Conservation (phyloP, 1,140 invertebrate genomes). For the Portunus trituberculatus region DNA sequence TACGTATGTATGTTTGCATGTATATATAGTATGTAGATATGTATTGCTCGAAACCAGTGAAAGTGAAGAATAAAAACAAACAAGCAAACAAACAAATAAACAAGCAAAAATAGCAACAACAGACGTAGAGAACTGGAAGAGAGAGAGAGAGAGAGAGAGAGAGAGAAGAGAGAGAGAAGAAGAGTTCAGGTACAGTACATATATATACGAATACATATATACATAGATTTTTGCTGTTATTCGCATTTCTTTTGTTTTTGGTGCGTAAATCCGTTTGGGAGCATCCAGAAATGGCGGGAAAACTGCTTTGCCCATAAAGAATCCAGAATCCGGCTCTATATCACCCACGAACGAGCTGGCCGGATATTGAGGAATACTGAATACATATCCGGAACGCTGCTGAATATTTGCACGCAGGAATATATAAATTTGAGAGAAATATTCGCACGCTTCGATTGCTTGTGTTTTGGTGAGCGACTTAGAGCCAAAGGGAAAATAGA, state of each 20-base stretch:
- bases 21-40: no score
- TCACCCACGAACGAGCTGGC: neutral
- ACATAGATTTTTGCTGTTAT: neutral
- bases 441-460: neutral
- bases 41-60: no score
- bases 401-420: neutral
- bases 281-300: neutral
- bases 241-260: neutral
- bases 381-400: neutral
- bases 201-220: no score
- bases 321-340: neutral
- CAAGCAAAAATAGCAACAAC: no score
- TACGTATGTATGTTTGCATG: neutral
- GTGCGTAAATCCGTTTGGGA: neutral
- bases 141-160: no score
- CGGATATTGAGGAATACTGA: slow-evolving; percentile 13
- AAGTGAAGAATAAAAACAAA: no score
- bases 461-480: neutral
- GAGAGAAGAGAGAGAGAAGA: no score
- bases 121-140: no score
- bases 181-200: no score
- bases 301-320: neutral
- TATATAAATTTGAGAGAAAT: slow-evolving; percentile 9
- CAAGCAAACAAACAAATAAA: no score
- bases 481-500: neutral